Conservation (phyloP, 2,888 invertebrate genomes). For the Morpho achilles region DNA sequence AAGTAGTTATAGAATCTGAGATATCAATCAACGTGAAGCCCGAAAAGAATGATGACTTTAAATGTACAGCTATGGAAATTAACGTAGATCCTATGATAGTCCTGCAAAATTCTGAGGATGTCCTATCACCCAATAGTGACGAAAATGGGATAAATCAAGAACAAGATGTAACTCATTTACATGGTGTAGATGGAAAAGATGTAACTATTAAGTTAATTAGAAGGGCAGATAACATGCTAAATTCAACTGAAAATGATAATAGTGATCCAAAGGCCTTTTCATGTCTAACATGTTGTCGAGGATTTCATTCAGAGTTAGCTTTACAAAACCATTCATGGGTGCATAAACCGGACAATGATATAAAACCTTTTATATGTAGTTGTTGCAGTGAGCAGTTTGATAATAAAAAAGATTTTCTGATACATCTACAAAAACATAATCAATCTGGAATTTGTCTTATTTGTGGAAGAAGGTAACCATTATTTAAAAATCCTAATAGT, state of each 20-base stretch:
- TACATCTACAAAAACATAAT: slow-evolving; percentile 82
- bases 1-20: slow-evolving; percentile 3
- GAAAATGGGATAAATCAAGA: slow-evolving; percentile 28
- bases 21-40: slow-evolving; percentile 32
- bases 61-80: slow-evolving; percentile 81
- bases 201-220: slow-evolving; percentile 59
- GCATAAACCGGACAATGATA: slow-evolving; percentile 58
- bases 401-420: slow-evolving; percentile 81
- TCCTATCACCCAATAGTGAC: slow-evolving; percentile 35
- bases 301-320: slow-evolving; percentile 78
- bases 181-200: slow-evolving; percentile 38
- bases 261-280: slow-evolving; percentile 66
- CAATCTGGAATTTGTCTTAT: slow-evolving; percentile 82
- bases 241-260: slow-evolving; percentile 25
- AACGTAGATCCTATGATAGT: slow-evolving; percentile 85
- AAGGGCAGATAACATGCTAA: slow-evolving; percentile 30
- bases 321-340: slow-evolving; percentile 82
- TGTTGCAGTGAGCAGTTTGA: slow-evolving; percentile 81
- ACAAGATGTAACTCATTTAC: slow-evolving; percentile 43
- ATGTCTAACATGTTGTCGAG: slow-evolving; percentile 76
- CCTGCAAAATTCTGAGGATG: slow-evolving; percentile 77
- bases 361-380: slow-evolving; percentile 65
- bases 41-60: slow-evolving; percentile 38
- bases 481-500: neutral
- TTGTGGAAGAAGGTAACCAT: slow-evolving; percentile 83